Conservation (phyloP, 2,888 invertebrate species). For the Cheiracanthium punctorium region DNA sequence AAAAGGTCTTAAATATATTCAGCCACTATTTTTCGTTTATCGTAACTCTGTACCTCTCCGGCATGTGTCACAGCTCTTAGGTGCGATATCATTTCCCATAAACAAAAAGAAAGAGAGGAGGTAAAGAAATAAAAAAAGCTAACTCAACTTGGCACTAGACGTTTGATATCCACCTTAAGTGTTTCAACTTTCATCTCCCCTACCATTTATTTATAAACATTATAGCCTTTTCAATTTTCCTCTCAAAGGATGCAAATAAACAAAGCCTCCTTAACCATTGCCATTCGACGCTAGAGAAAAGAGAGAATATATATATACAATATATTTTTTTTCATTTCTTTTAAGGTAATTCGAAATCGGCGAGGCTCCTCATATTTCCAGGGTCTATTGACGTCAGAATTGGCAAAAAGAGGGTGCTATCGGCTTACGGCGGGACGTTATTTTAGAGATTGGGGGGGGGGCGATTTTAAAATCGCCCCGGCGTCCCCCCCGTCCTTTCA, state of each 20-base stretch:
- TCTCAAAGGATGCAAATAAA: constrained; percentile 46
- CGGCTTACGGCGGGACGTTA: constrained; percentile 4
- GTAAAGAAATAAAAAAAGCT: too few relatives aligned
- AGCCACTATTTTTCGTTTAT: not conserved
- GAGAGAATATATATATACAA: too few relatives aligned
- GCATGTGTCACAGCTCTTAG: not conserved
- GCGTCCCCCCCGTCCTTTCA: not conserved
- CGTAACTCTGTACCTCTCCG: not conserved
- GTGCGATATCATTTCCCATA: not conserved
- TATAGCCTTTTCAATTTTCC: constrained; percentile 45
- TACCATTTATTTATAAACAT: constrained; percentile 60
- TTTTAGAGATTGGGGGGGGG: constrained; percentile 1
- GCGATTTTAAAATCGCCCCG: constrained; percentile 1
- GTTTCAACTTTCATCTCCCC: not conserved
- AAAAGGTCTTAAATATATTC: not conserved
- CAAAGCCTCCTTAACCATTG: constrained; percentile 21
- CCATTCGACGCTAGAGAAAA: constrained; percentile 4
- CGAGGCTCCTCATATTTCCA: constrained; percentile 48
- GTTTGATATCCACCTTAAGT: constrained; percentile 16
- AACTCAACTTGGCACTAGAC: not conserved
- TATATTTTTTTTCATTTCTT: constrained; percentile 6
- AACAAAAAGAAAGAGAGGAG: not conserved
- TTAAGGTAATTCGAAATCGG: constrained; percentile 31
- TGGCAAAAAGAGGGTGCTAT: not conserved
- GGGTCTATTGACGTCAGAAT: constrained; percentile 52